These are phyloP conservation scores for Eulemur rufifrons DNA, from an alignment of 2,113 vertebrate species.

Conservation along the genomic window DNA sequence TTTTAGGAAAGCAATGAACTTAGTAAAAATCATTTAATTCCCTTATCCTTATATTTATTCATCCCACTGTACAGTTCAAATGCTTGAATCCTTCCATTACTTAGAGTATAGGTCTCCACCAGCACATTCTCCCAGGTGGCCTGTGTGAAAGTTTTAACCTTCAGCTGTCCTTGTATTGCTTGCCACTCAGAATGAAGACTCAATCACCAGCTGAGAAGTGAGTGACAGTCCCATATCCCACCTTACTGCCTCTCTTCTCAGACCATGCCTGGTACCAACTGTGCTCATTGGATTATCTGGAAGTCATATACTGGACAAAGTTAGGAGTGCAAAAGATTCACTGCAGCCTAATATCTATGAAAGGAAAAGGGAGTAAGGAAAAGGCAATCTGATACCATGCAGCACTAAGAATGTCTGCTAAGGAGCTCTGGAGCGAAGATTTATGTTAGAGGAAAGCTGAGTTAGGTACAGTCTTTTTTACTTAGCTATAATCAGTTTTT, in stretches of 20 bases:
- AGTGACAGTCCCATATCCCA: neutral
- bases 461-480: neutral
- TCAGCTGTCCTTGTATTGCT: neutral
- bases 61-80: neutral
- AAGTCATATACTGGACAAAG: neutral
- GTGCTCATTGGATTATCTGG: neutral
- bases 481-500: constrained; percentile 15
- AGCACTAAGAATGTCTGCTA: neutral
- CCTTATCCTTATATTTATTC: neutral
- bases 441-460: neutral
- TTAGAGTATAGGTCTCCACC: neutral
- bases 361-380: neutral
- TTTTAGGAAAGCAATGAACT: neutral
- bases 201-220: neutral
- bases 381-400: neutral
- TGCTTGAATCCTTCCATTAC: neutral
- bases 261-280: neutral
- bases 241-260: neutral
- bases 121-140: neutral
- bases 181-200: neutral
- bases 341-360: neutral
- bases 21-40: constrained; percentile 20
- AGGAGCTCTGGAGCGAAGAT: neutral
- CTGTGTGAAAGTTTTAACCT: neutral
- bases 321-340: neutral